Percentiles rank a stretch among this genome's conserved stretches.
Evolutionary conservation across 2,113 vertebrate genomes (phyloP).

Genomic region (Marcusenius ussheri): DNA sequence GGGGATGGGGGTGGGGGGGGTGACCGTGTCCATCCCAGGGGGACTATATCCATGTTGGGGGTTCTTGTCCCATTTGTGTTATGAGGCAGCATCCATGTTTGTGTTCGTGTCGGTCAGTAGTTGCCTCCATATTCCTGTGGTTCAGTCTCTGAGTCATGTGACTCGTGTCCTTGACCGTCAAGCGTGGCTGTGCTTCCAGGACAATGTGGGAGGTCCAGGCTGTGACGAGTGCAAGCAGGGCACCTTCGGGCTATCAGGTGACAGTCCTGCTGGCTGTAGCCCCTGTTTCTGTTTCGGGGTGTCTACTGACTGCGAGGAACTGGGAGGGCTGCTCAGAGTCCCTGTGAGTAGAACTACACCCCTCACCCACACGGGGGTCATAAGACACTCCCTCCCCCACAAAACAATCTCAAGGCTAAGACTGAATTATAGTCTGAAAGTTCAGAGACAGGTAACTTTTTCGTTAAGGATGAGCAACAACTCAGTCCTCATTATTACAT

Average conservation of each 20-base stretch:
- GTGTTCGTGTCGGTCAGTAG: neutral
- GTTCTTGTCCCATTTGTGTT: neutral
- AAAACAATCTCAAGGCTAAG: neutral
- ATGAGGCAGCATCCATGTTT: neutral
- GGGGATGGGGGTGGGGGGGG: too few species aligned
- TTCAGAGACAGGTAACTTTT: neutral
- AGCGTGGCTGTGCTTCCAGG: constrained; percentile 49
- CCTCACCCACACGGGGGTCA: neutral
- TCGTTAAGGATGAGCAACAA: neutral
- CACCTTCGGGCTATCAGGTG: constrained; percentile 62
- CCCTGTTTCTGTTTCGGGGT: constrained; percentile 84
- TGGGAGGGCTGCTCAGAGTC: constrained; percentile 62
- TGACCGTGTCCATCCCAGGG: neutral
- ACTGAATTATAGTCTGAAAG: neutral
- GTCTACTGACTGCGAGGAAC: constrained; percentile 67
- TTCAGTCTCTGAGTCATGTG: neutral
- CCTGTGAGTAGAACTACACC: constrained; percentile 58
- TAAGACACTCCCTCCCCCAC: neutral
- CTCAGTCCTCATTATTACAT: constrained; percentile 7
- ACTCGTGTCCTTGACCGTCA: neutral
- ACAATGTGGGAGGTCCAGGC: constrained; percentile 70
- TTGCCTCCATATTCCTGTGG: neutral
- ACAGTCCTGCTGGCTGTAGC: constrained; percentile 67
- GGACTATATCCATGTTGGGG: neutral
- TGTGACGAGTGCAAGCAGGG: constrained; percentile 76